Conservation (phyloP, 2,888 invertebrate species). For the Trichopoda pennipes region DNA sequence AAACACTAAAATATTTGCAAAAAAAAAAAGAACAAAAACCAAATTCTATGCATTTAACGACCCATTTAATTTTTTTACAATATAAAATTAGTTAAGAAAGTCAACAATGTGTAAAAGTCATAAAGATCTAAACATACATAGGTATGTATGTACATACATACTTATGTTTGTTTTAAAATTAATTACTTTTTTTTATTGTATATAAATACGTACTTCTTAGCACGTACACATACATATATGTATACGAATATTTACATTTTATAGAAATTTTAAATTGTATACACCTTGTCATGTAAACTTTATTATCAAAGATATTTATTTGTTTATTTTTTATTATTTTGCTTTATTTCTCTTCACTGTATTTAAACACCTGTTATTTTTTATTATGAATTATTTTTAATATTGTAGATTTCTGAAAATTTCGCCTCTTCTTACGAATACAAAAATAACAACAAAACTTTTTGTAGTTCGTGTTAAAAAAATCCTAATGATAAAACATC, state of each 20-base stretch:
- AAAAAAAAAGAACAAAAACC: conserved; percentile 3
- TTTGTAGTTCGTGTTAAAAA: conserved; percentile 40
- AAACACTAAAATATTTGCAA: conserved; percentile 32
- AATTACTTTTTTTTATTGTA: conserved; percentile 1
- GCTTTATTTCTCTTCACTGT: conserved; percentile 22
- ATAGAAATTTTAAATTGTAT: conserved; percentile 16
- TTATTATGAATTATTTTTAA: conserved; percentile 53
- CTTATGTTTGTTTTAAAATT: neutral
- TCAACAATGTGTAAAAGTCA: too few species aligned
- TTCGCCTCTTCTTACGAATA: conserved; percentile 29
- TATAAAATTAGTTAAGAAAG: conserved; percentile 42
- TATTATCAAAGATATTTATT: conserved; percentile 27
- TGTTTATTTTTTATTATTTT: conserved; percentile 24
- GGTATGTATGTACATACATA: too few species aligned
- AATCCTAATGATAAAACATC: conserved; percentile 53
- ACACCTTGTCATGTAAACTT: conserved; percentile 29
- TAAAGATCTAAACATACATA: too few species aligned
- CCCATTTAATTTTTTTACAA: conserved; percentile 47
- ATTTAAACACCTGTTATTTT: conserved; percentile 55
- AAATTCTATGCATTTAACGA: conserved; percentile 47
- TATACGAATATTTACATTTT: neutral
- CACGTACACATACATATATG: neutral
- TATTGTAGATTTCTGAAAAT: conserved; percentile 43
- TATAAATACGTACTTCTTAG: neutral
- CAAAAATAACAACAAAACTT: conserved; percentile 25